A percentile compares a stretch with the other conserved stretches of the same genome.
Evolutionary conservation across 2,113 vertebrate species (phyloP).

Genomic region (Emydocephalus ijimae): DNA sequence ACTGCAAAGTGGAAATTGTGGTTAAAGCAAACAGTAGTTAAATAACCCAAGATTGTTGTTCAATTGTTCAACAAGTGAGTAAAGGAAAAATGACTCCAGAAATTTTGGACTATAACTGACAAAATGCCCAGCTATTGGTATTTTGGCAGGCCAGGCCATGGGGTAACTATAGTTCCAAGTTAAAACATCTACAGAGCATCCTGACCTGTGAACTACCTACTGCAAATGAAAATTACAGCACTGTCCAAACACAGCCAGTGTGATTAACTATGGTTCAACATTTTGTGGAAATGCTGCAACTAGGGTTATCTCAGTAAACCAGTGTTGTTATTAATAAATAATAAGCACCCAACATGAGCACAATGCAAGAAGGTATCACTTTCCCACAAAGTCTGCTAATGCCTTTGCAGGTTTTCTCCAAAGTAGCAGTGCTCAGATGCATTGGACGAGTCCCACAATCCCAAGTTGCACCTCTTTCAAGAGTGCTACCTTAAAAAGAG

Average conservation of each 20-base stretch:
- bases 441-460: background rate
- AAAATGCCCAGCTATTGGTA: background rate
- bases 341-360: background rate
- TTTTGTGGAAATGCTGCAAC: background rate
- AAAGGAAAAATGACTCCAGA: background rate
- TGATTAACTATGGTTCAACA: background rate
- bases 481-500: background rate
- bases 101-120: background rate
- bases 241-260: background rate
- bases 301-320: background rate
- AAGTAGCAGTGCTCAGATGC: background rate
- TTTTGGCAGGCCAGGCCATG: background rate
- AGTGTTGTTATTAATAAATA: background rate
- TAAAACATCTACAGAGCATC: background rate
- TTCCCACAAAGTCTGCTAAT: background rate
- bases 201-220: background rate
- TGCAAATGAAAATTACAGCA: background rate
- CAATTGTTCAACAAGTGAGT: background rate
- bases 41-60: background rate
- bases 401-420: background rate
- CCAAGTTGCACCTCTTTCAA: background rate
- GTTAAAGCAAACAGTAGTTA: background rate
- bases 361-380: background rate
- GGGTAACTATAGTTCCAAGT: background rate
- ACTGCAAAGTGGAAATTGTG: background rate